Base-by-base conservation (phyloP, 2,888 invertebrate species). In the Scaptomyza parva region DNA sequence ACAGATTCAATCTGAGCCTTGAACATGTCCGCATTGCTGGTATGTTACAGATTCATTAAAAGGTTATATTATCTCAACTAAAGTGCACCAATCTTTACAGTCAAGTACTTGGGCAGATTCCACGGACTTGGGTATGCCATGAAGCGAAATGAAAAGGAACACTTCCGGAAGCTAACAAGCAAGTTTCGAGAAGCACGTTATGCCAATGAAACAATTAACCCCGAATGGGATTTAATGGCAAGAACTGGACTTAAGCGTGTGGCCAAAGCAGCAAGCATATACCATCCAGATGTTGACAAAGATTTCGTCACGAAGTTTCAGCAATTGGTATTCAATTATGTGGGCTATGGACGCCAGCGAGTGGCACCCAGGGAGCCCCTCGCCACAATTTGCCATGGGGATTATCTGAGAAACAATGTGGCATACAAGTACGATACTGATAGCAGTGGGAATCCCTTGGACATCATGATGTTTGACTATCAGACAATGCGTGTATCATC, bases 401-500 rank as follows among this genome's bases (percentile, higher is more conserved):
- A 92, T 57, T 92, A 78, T 63, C 66, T 92, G 33, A 74, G 92
- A 22, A 92, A 92, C 54, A 92, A 92, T 70, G 84, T 92, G 24
- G 92, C 92, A 2, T 92, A 87, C 41, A 88, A 83, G 57, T 92
- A 91, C 40, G 75, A 76, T n/a, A 76, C 64, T 17, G 67, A 67
- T 12, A 55, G 1, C 37, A 70, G 50, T 33, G 72, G 53, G 0
- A 64, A 17, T n/a, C 91, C 92, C 1, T 35, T 67, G 5, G 90
- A 88, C 4, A 77, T 86, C 3, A 90, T 91, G 84, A 91, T 92
- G 90, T 92, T 92, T 62, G 92, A 92, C 78, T 89, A 90, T 43
- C 92, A 92, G 74, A 92, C 92, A 0, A 59, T 91, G 44, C 84
- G 91, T 2, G 67, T 89, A 26, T 81, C 85, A 4, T 91, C 92